phyloP scores from a whole-genome alignment of 30 jellyfish, hydroid and myxozoan species.

The Aurelia sp. region DNA sequence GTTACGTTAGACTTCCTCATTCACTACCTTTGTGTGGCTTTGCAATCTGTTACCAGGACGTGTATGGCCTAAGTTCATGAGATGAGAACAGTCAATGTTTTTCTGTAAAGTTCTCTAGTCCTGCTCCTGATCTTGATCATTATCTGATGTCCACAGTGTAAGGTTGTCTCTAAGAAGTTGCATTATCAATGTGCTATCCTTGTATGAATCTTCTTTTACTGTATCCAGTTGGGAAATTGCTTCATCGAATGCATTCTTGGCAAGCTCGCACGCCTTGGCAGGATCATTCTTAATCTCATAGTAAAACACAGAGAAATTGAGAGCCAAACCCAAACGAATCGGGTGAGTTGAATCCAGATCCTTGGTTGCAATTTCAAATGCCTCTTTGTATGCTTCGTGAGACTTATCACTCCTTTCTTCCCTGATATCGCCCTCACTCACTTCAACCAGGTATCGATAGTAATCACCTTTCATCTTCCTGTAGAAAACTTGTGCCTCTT shows the following conservation, averaged over 20 bases:
- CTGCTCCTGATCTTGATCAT: constrained; percentile 53
- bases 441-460: constrained; percentile 95
- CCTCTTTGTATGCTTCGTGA: constrained; percentile 86
- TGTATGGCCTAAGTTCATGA: constrained; percentile 44
- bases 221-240: constrained; percentile 96
- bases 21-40: constrained; percentile 17
- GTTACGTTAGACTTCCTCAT: constrained; percentile 12
- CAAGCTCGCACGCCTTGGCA: constrained; percentile 92
- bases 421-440: constrained; percentile 53
- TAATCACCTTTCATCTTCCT: constrained; percentile 98
- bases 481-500: constrained; percentile 88
- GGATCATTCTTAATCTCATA: constrained; percentile 92
- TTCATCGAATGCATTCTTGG: constrained; percentile 96
- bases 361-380: constrained; percentile 66
- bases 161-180: constrained; percentile 98
- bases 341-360: constrained; percentile 89
- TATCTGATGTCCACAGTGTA: constrained; percentile 95
- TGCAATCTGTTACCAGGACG: constrained; percentile 33
- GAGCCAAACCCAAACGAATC: constrained; percentile 95
- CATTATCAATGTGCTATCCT: constrained; percentile 99
- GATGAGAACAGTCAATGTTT: constrained; percentile 40
- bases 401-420: constrained; percentile 71
- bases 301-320: constrained; percentile 92
- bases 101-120: constrained; percentile 13
- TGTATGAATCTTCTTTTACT: constrained; percentile 93